A percentile compares a stretch with the other conserved stretches of the same genome.
Conservation (phyloP, 2,888 invertebrate genomes). For the Tenthredo amoena region DNA sequence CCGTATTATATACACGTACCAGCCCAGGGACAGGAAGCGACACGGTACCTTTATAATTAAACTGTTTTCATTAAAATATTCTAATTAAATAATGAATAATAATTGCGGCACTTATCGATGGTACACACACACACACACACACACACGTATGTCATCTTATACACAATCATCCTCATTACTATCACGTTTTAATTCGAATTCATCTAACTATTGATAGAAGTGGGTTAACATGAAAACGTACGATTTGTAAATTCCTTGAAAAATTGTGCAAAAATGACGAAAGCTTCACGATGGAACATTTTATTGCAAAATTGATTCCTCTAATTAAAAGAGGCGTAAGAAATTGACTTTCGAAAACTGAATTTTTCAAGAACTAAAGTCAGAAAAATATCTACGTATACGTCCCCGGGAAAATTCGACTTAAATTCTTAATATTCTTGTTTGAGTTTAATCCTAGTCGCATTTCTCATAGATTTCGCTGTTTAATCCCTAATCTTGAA, state of each 20-base stretch:
- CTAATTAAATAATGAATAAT: slow-evolving; percentile 73
- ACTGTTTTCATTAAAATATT: slow-evolving; percentile 72
- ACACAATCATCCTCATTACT: slow-evolving; percentile 9
- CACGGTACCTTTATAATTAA: slow-evolving; percentile 71
- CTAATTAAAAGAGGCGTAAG: neutral
- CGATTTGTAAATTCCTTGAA: neutral
- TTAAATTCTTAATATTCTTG: neutral
- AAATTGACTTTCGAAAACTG: neutral
- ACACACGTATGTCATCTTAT: slow-evolving; percentile 48
- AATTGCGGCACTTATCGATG: slow-evolving; percentile 63
- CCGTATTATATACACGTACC: slow-evolving; percentile 32
- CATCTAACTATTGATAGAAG: neutral
- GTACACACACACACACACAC: slow-evolving; percentile 47
- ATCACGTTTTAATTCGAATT: neutral
- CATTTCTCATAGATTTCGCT: neutral
- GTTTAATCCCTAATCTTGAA: neutral
- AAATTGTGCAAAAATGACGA: neutral
- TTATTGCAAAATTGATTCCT: neutral
- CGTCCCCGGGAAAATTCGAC: no score
- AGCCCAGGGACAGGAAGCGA: slow-evolving; percentile 65
- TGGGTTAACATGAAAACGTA: neutral
- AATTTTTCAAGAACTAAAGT: no score
- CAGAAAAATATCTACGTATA: no score
- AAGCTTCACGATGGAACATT: no score
- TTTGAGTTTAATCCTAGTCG: neutral